Evolutionary conservation across 2,888 invertebrate genomes (phyloP), one percentile per base, ranked within the genome.

Genomic region (Sesia bembeciformis): DNA sequence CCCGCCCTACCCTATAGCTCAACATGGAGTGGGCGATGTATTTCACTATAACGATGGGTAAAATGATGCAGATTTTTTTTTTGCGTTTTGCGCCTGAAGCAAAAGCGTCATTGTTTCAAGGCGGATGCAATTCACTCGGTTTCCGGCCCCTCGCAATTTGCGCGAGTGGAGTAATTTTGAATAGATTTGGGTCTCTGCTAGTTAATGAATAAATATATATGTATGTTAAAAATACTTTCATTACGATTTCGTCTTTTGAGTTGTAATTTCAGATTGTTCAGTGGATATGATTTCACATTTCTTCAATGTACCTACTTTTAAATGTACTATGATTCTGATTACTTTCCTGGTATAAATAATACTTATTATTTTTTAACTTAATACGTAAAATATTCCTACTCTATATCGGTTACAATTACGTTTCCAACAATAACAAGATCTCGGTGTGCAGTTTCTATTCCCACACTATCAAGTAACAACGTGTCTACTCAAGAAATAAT

Each of bases 121-220:
- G 74, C 85, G 88, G 86, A 87, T 87, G 84, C 86, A 86, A 87
- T 87, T 87, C 85, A 80, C 79, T 85, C 82, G 79, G 78, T 76
- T 77, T 68, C 80, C 75, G 84, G 23, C 2, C 23, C 23, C 23
- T 23, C 81, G 79, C 86, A 85, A 87, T 86, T 86, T 85, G 83
- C 73, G 81, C 80, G 80, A 84, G 82, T 83, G 80, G 81, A 84
- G 83, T 81, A 72, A 83, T 83, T 85, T 79, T 76, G 78, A 81
- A 78, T 72, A 78, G 78, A 81, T 81, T 82, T 78, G 69, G 77
- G 76, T 46, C 8, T 53, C 56, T 67, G 61, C 62, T 65, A 61
- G 62, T 66, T 76, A 74, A 77, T 72, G 70, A 73, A 63, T 62
- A 57, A 51, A 51, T 5, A 39, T 38, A 3, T n/a, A n/a, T 49